Base-by-base conservation (phyloP, 1,140 invertebrate species). In the Idris sp. region DNA sequence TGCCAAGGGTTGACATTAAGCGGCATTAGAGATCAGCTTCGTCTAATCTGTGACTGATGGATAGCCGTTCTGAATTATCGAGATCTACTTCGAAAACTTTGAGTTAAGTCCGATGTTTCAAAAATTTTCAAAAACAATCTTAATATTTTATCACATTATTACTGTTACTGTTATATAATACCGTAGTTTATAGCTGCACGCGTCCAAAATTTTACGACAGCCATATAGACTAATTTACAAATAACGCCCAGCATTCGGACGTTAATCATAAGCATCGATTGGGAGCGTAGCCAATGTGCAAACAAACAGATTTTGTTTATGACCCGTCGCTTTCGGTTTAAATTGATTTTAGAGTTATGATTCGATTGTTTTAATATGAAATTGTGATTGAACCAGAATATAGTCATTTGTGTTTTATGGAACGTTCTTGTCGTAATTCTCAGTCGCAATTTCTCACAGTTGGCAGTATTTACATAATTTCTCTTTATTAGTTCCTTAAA, bases 21-120 rank as follows among this genome's bases (percentile, higher is more conserved):
- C 74, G 69, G 76, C 62, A 77, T 82, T 82, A 79, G 72, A 77
- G 76, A 78, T 82, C 74, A 77, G 75, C 74, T 62, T 58, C 49
- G 78, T 74, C 73, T 80, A 81, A 81, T 81, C 71, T 77, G 56
- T 81, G 59, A 80, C 77, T 79, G 80, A 81, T 81, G 80, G 71
- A 77, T 81, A 71, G 51, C 59, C 53, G 44, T 56, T 68, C 46
- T 30, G 36, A 4, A 10, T 13, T 73, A n/a, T n/a, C n/a, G n/a
- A n/a, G 56, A 76, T 67, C 64, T 44, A 73, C 68, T 76, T 74
- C 31, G 25, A 67, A 41, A 79, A 79, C 58, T 78, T 54, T 18
- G 41, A 51, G 53, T 44, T 59, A 64, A 71, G 18, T 19, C n/a
- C 38, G 13, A 9, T 13, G 31, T 64, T 36, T 28, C 18, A 36